These are phyloP conservation scores for Eulemur coronatus DNA, from an alignment of 2,797 vertebrate species.

Conservation along the genomic window DNA sequence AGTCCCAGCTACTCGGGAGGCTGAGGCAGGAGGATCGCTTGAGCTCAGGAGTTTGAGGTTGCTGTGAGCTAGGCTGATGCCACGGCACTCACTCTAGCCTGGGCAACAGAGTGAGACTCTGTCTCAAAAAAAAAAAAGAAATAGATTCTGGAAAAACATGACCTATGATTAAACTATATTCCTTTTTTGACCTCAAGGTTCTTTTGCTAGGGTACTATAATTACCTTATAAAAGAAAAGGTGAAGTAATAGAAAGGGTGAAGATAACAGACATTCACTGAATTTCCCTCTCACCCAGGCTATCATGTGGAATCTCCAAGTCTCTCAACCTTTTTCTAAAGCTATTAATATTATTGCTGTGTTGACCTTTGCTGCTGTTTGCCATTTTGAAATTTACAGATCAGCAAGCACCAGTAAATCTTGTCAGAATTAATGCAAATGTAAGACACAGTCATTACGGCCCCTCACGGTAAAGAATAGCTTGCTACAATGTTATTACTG, in stretches of 20 bases:
- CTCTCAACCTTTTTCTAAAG: slow-evolving; percentile 37
- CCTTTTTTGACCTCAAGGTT: background rate
- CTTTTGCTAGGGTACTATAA: background rate
- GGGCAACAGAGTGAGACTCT: no score
- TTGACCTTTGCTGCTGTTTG: slow-evolving; percentile 77
- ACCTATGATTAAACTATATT: slow-evolving; percentile 1
- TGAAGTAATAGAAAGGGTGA: background rate
- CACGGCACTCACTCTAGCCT: no score
- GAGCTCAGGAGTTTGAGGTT: no score
- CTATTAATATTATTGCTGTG: slow-evolving; percentile 59
- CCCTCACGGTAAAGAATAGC: slow-evolving; percentile 71
- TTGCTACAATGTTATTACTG: slow-evolving; percentile 64
- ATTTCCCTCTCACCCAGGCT: background rate
- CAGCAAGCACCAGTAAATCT: slow-evolving; percentile 78
- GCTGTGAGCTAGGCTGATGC: no score
- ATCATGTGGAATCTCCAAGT: background rate
- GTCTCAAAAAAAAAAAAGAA: no score
- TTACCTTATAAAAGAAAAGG: background rate
- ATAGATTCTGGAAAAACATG: slow-evolving; percentile 32
- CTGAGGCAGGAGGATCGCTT: no score
- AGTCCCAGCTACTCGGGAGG: no score
- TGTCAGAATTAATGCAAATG: slow-evolving; percentile 81
- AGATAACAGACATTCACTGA: background rate
- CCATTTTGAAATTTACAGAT: slow-evolving; percentile 78
- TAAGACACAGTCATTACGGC: slow-evolving; percentile 74